Percentiles rank a stretch among this genome's conserved stretches.
Evolutionary conservation across 2,113 vertebrate genomes (phyloP).

Genomic region (Cyanoderma ruficeps): DNA sequence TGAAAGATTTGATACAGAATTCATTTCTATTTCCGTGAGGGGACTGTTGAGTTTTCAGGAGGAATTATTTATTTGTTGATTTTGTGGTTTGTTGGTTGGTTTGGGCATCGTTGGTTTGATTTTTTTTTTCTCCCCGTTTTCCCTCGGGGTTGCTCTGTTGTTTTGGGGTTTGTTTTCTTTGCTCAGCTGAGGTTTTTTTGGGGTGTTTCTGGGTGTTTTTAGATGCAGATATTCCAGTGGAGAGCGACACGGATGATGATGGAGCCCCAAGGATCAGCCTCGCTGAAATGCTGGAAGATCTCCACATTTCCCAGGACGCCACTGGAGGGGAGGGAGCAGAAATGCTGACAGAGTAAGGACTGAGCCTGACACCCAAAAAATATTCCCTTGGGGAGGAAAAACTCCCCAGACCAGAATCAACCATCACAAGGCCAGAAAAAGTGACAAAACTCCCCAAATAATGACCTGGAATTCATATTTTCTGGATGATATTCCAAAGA

Average conservation of each 20-base stretch:
- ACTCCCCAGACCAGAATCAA: not conserved
- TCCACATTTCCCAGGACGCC: constrained; percentile 87
- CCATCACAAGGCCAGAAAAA: not conserved
- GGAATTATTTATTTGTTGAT: not conserved
- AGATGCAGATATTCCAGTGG: constrained; percentile 88
- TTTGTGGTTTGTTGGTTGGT: not conserved
- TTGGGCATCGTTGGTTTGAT: not conserved
- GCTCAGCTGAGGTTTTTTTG: not conserved
- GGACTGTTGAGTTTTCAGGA: not conserved
- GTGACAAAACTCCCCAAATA: not conserved
- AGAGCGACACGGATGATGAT: constrained; percentile 94
- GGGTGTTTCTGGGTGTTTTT: not conserved
- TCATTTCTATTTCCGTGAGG: not conserved
- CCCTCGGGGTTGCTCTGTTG: not conserved
- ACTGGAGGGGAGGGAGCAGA: constrained; percentile 90
- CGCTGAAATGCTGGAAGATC: constrained; percentile 95
- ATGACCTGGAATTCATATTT: not conserved
- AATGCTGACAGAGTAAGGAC: constrained; percentile 83
- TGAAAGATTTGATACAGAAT: not conserved
- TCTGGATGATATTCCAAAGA: not conserved
- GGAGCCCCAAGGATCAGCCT: constrained; percentile 89
- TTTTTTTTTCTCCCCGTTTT: not conserved
- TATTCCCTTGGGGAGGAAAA: not conserved
- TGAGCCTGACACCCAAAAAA: not conserved
- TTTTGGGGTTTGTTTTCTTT: not conserved